These are phyloP conservation scores for Labia minor DNA, from an alignment of 2,888 invertebrate species.

Conservation along the genomic window DNA sequence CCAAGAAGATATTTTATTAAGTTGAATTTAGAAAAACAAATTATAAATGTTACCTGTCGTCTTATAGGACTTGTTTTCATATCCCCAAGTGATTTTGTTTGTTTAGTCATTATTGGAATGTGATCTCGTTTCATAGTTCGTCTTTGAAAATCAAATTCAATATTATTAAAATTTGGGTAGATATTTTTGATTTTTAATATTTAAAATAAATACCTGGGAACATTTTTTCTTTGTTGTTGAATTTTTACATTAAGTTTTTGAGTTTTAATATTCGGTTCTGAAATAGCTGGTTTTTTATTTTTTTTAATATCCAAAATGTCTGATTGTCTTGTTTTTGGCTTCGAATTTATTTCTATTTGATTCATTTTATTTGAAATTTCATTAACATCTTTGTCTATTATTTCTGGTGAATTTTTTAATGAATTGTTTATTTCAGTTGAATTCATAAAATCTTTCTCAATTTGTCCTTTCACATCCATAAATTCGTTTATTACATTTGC, in stretches of 20 bases:
- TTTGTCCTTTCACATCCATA: neutral
- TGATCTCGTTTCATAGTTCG: neutral
- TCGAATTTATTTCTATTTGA: neutral
- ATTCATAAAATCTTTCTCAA: too few species aligned
- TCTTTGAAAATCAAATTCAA: neutral
- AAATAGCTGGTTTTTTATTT: neutral
- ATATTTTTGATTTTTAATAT: neutral
- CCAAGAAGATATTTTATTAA: too few species aligned
- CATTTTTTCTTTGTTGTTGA: neutral
- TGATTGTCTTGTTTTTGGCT: neutral
- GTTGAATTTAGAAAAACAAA: too few species aligned
- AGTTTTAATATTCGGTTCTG: neutral
- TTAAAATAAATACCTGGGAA: neutral
- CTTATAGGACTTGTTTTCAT: neutral
- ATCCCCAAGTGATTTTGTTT: neutral
- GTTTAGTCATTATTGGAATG: neutral
- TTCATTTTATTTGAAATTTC: neutral
- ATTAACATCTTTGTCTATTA: too few species aligned
- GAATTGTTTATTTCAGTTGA: neutral
- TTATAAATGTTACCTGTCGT: too few species aligned
- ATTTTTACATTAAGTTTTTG: neutral
- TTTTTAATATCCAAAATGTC: neutral
- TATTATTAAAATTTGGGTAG: too few species aligned
- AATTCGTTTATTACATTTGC: neutral
- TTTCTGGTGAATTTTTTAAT: too few species aligned